phyloP scores from a whole-genome alignment of 2,888 invertebrate species.

The Atherix ibis region DNA sequence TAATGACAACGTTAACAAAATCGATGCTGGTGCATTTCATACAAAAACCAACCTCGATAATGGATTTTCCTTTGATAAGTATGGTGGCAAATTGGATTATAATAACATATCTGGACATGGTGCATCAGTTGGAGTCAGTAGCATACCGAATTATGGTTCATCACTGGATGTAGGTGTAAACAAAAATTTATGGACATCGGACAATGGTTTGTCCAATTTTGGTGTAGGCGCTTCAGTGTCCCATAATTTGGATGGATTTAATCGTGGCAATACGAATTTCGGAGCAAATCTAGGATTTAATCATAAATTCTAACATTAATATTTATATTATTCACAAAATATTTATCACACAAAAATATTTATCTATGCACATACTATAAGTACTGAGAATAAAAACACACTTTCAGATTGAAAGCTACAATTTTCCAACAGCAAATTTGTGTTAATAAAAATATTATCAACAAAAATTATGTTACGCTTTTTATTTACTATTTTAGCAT shows the following conservation, averaged over 20 bases:
- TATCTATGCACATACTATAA: no score
- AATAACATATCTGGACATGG: conserved; percentile 17
- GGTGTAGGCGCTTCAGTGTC: conserved; percentile 16
- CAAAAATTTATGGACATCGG: conserved; percentile 20
- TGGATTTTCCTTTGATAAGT: conserved; percentile 16
- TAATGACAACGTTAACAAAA: conserved; percentile 5
- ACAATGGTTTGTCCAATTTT: conserved; percentile 17
- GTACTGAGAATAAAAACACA: no score
- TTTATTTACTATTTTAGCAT: no score
- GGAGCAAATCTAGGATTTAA: conserved; percentile 15
- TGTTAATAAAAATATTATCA: no score
- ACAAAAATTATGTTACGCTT: no score
- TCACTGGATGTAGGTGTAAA: conserved; percentile 16
- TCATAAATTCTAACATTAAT: conserved; percentile 17
- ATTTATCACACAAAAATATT: no score
- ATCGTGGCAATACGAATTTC: conserved; percentile 14
- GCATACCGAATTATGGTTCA: conserved; percentile 18
- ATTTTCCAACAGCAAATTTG: no score
- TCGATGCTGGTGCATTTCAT: conserved; percentile 20
- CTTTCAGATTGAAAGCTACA: no score
- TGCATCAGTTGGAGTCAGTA: conserved; percentile 17
- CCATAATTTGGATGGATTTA: conserved; percentile 17
- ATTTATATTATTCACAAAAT: no score
- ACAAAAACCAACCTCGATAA: conserved; percentile 15
- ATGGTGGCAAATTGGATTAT: conserved; percentile 18